phyloP scores from a whole-genome alignment of 2,888 invertebrate genomes.

The Hyposoter dolosus region DNA sequence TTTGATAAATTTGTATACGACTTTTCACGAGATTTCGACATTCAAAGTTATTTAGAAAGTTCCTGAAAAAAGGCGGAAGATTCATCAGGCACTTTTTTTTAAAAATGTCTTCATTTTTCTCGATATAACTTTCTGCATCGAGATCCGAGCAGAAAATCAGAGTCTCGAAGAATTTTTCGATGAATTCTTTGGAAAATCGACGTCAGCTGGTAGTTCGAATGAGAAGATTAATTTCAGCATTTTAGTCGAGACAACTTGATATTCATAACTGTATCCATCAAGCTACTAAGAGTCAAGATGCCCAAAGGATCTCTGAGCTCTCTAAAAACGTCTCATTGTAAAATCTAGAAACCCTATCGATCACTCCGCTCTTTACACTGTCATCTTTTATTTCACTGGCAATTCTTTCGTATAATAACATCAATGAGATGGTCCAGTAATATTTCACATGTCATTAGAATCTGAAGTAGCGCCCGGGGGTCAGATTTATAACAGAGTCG shows the following conservation, averaged over 20 bases:
- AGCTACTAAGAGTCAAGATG: not conserved
- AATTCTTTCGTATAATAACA: constrained; percentile 11
- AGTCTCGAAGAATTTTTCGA: not conserved
- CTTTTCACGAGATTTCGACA: not conserved
- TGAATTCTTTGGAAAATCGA: not conserved
- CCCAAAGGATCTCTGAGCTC: constrained; percentile 16
- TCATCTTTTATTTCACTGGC: not conserved
- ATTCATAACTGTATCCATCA: not conserved
- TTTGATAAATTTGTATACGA: not conserved
- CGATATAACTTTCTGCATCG: not conserved
- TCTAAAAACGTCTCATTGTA: constrained; percentile 7
- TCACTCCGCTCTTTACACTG: constrained; percentile 1
- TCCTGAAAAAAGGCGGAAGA: not conserved
- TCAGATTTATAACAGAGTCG: not conserved
- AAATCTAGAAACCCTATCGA: constrained; percentile 31
- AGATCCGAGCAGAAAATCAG: not conserved
- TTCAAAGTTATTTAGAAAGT: not conserved
- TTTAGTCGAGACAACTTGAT: not conserved
- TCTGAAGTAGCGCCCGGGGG: not conserved
- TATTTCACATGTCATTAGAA: constrained; percentile 12
- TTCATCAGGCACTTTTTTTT: not conserved
- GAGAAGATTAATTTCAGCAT: constrained; percentile 6
- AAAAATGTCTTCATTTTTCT: not conserved
- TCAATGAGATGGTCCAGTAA: constrained; percentile 6
- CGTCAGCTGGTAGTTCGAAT: not conserved